Evolutionary conservation across 1,140 invertebrate genomes (phyloP).

Genomic region (Rhopalosiphum padi): DNA sequence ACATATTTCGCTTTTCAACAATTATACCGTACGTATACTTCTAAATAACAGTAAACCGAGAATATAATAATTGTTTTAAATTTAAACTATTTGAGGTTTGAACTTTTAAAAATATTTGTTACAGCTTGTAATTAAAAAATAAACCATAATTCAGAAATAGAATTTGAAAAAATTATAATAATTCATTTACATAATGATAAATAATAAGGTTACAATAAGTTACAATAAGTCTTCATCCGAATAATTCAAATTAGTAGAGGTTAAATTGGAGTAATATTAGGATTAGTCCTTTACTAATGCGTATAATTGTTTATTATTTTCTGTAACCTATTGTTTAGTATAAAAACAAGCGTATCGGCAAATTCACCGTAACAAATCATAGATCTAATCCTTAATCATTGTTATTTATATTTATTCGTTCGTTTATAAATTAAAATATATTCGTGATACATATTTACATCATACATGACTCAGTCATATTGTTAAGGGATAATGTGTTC

Average conservation of each 20-base stretch:
- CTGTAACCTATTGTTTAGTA: neutral
- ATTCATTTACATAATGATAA: neutral
- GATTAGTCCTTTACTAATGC: neutral
- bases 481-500: neutral
- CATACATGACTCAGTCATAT: neutral
- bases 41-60: neutral
- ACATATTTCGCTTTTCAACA: neutral
- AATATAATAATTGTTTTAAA: neutral
- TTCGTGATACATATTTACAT: neutral
- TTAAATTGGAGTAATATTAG: neutral
- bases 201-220: neutral
- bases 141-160: neutral
- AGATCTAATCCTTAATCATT: neutral
- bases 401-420: neutral
- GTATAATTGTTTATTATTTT: constrained; percentile 2
- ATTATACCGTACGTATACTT: neutral
- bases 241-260: neutral
- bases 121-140: neutral
- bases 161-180: neutral
- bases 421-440: neutral
- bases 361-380: neutral
- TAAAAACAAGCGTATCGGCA: neutral
- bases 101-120: neutral
- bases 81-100: neutral
- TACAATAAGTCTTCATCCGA: neutral